Conservation (phyloP, 1,140 invertebrate species). For the Centruroides sculpturatus region DNA sequence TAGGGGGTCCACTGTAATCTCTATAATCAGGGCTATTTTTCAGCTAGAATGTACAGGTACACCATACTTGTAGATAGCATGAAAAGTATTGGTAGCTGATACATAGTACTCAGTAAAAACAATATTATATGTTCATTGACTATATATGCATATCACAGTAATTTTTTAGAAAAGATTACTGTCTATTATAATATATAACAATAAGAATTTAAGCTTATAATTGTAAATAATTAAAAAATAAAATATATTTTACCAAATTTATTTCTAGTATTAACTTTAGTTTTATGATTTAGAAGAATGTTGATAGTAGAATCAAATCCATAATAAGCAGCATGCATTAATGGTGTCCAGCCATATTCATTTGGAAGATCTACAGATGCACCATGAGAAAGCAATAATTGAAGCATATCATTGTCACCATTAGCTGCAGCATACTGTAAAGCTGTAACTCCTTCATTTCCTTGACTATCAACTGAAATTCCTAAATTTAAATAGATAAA, state of each 20-base stretch:
- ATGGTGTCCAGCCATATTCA: conserved; percentile 21
- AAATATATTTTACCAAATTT: conserved; percentile 9
- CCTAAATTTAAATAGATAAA: background rate
- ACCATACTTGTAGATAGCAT: no score
- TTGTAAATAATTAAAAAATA: background rate
- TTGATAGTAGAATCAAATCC: conserved; percentile 2
- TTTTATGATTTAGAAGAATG: conserved; percentile 1
- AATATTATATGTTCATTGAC: no score
- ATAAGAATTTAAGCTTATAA: no score
- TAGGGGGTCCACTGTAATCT: no score
- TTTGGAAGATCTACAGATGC: conserved; percentile 12
- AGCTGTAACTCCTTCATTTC: conserved; percentile 24
- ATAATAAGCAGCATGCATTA: conserved; percentile 11
- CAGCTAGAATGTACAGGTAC: no score
- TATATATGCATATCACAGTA: no score
- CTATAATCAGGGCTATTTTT: no score
- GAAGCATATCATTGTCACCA: conserved; percentile 5
- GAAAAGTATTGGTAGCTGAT: no score
- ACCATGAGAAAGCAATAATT: conserved; percentile 1
- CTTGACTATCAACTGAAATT: conserved; percentile 1
- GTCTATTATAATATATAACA: no score
- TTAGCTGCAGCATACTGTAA: conserved; percentile 10
- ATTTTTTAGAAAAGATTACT: no score
- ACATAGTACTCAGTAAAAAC: no score
- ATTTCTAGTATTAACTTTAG: conserved; percentile 22